Base-by-base conservation (phyloP, 1,140 invertebrate genomes). In the Globodera rostochiensis region DNA sequence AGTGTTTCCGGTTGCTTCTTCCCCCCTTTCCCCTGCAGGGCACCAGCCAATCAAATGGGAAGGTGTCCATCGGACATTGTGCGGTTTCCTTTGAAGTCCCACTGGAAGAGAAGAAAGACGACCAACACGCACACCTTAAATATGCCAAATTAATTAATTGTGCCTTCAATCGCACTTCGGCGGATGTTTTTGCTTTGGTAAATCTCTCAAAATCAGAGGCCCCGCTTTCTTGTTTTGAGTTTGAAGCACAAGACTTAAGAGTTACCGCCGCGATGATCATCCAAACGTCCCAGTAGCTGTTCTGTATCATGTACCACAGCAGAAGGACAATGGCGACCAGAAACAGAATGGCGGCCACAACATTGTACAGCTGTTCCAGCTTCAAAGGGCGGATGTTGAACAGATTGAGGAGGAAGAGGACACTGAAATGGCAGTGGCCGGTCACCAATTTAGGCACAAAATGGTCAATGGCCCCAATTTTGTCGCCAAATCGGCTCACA, bases 351-450 rank as follows among this genome's bases (percentile, higher is more conserved):
- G 84, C 60, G 19, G 74, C 78, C 21, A 86, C 70, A n/a, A 86
- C 45, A 73, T 86, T 83, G 85, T 71, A 76, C 13, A 71, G 15
- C 4, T 53, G 46, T 77, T 82, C 85, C 45, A 83, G 46, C 73
- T 70, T 80, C 21, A 60, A 64, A 9, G 82, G 50, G 46, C 69
- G 74, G 49, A 86, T 60, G 60, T 85, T 84, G 66, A 74, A 77
- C 36, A 86, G 47, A 66, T 86, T 86, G 13, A 86, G 74, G n/a
- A 86, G n/a, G 50, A 86, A 86, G 21, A 87, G 19, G n/a, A 86
- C 67, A 70, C 79, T 84, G 5, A 64, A 64, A 19, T 86, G 19
- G 85, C 60, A 70, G 84, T 13, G 19, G 15, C 13, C 57, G 19
- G 19, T 64, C 6, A 25, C 25, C 25, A 25, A 25, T 25, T 25